Evolutionary conservation across 2,888 invertebrate genomes (phyloP).

Genomic region (Agonum fuliginosum): DNA sequence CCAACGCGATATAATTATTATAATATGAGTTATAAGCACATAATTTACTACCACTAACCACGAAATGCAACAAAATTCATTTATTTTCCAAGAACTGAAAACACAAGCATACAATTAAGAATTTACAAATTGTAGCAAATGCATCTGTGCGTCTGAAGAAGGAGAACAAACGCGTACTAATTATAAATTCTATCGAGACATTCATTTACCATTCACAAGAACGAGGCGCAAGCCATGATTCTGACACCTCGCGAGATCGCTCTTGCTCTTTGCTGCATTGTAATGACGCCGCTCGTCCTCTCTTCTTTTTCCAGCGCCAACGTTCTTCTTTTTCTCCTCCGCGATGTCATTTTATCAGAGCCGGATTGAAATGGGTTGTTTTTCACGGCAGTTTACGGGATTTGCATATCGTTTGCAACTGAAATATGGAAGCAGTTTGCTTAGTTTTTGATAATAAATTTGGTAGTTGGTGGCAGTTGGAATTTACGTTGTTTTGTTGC

Average conservation of each 20-base stretch:
- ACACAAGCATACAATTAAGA: too few species aligned
- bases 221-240: slow-evolving; percentile 37
- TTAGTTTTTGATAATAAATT: slow-evolving; percentile 51
- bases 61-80: too few species aligned
- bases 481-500: slow-evolving; percentile 44
- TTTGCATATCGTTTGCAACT: slow-evolving; percentile 45
- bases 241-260: slow-evolving; percentile 50
- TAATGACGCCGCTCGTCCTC: slow-evolving; percentile 1
- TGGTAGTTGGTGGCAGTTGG: slow-evolving; percentile 32
- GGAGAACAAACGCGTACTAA: slow-evolving; percentile 36
- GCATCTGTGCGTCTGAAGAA: slow-evolving; percentile 13
- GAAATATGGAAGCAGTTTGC: slow-evolving; percentile 50
- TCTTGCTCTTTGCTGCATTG: slow-evolving; percentile 36
- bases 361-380: slow-evolving; percentile 48
- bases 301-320: background rate
- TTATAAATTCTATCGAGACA: slow-evolving; percentile 56
- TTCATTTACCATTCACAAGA: slow-evolving; percentile 25
- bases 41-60: background rate
- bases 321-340: slow-evolving; percentile 35
- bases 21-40: background rate
- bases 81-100: too few species aligned
- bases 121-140: background rate
- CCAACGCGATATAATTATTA: background rate
- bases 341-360: slow-evolving; percentile 42
- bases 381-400: slow-evolving; percentile 50